Conservation (phyloP, 2,888 invertebrate species). For the Synanthedon andrenaeformis region DNA sequence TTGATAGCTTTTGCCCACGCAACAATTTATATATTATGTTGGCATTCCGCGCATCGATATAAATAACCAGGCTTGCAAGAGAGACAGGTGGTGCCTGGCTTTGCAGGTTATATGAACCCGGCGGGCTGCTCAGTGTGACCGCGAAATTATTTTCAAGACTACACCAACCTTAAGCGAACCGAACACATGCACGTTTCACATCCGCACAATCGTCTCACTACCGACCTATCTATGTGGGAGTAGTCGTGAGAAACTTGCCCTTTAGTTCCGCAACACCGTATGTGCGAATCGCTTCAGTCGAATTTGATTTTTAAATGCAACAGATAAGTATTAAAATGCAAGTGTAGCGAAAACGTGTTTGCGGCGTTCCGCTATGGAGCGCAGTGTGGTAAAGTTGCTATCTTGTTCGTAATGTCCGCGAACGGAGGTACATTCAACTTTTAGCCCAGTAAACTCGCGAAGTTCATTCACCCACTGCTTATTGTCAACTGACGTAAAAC, state of each 20-base stretch:
- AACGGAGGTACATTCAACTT: slow-evolving; percentile 71
- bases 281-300: slow-evolving; percentile 22
- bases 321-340: neutral
- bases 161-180: slow-evolving; percentile 57
- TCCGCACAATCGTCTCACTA: slow-evolving; percentile 57
- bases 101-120: slow-evolving; percentile 64
- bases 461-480: slow-evolving; percentile 70
- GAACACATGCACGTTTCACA: slow-evolving; percentile 24
- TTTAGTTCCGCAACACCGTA: slow-evolving; percentile 27
- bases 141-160: slow-evolving; percentile 72
- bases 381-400: slow-evolving; percentile 65
- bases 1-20: neutral
- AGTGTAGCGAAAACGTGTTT: slow-evolving; percentile 34
- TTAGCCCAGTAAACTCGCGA: slow-evolving; percentile 70
- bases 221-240: slow-evolving; percentile 46
- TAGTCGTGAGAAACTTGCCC: slow-evolving; percentile 67
- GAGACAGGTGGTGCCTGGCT: slow-evolving; percentile 68
- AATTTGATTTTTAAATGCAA: neutral
- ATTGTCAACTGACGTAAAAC: slow-evolving; percentile 66
- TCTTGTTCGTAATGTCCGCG: slow-evolving; percentile 71
- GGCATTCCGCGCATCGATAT: slow-evolving; percentile 61
- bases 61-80: slow-evolving; percentile 67
- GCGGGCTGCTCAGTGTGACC: slow-evolving; percentile 63
- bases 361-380: slow-evolving; percentile 21
- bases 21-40: slow-evolving; percentile 19